Base-by-base conservation (phyloP, 2,797 vertebrate species). In the Neomorphus geoffroyi region DNA sequence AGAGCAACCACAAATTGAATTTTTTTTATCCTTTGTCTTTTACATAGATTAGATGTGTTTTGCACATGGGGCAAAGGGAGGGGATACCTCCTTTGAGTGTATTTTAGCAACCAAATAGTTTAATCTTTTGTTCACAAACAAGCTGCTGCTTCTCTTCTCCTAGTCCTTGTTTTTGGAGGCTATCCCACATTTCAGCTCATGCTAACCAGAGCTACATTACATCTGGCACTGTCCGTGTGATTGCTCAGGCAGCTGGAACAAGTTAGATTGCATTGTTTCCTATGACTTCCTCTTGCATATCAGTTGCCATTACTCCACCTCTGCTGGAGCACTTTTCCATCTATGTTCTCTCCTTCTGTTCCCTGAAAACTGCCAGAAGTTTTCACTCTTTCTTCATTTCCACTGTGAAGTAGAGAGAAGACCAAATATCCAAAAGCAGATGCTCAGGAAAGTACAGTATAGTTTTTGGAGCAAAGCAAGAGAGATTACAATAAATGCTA, bases 261-360 rank as follows among this genome's bases (percentile, higher is more conserved):
- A 96, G 94, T 97, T 96, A 96, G 94, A 95, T 94, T 96, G 80
- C 86, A 96, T 96, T 97, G 94, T 96, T 97, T 98, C 96, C 91
- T 96, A 84, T 58, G 81, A 94, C 90, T 96, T 95, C 77, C 65
- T 30, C 58, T 95, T 90, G 48, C 78, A 89, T 94, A 84, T 90
- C 91, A 66, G 80, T 83, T 96, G 90, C 91, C 88, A 80, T 96
- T 96, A 90, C 90, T 92, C 94, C 94, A 94, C 73, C 91, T 87
- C 96, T 92, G 85, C 73, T 93, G 86, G 91, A 96, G 45, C 7
- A 4, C 24, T 94, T 69, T 86, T 88, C 67, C 70, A 50, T 86
- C 91, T 85, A 78, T 72, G 89, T 91, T 80, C 74, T 81, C 92
- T 93, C 90, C 91, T 96, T 96, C 77, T 90, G 91, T 91, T 91